Base-by-base conservation (phyloP, 64 coral and sea anemone species). In the Hydrozoanthus tunicans region DNA sequence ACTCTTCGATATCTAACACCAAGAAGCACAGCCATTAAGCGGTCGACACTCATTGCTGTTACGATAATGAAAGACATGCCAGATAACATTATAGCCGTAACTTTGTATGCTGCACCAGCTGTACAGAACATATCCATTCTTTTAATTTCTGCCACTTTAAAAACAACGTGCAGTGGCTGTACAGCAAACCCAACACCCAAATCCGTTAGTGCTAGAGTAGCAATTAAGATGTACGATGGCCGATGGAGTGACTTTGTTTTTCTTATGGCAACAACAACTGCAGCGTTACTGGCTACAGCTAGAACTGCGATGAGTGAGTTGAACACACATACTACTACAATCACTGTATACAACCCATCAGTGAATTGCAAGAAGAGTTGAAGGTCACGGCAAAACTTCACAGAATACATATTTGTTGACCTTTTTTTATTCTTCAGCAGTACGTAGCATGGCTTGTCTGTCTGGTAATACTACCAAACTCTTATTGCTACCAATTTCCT, bases 101-200 rank as follows among this genome's bases (percentile, higher is more conserved):
- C 84, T 74, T 88, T 88, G 6, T 75, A 88, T 51, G 69, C 23
- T 73, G 84, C 84, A 26, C 69, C 84, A 74, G 51, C 68, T 75
- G 24, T 13, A 58, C 84, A 88, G 56, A 74, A 88, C 1, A 74
- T 14, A 4, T 59, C 69, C 84, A 74, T 57, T 9, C 59, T 74
- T 70, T 61, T 61, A 11, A 88, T 73, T 74, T 88, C 84, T 59
- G 69, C 55, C 7, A 88, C 55, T 88, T 88, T 88, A 73, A 88
- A 88, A 24, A 73, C 15, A 24, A 88, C 74, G 24, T 88, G 84
- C 9, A 88, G 24, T 25, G 84, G 84, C 53, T 55, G 66, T 32
- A 88, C 84, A 61, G 54, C 54, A 73, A 58, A 8, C 57, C 84
- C 84, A 75, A 88, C 84, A 3, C 84, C 84, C 15, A 73, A 70